These are phyloP conservation scores for Heteromyza rotundicornis DNA, from an alignment of 2,888 invertebrate species.

Conservation along the genomic window DNA sequence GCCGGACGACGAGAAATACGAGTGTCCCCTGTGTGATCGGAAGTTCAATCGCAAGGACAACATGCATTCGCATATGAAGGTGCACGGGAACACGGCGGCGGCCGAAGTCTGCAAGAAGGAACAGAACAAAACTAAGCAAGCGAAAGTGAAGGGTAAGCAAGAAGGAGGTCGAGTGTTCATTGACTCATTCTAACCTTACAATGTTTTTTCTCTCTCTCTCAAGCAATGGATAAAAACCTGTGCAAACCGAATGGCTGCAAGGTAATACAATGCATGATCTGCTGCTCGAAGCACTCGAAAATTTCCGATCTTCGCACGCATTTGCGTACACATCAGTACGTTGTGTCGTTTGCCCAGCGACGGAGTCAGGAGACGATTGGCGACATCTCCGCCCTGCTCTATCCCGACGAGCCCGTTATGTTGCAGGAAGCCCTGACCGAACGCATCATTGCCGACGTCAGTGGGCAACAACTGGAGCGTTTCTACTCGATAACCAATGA, in stretches of 20 bases:
- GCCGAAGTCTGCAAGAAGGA: conserved; percentile 21
- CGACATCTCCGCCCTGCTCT: conserved; percentile 40
- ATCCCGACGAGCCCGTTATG: conserved; percentile 40
- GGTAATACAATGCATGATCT: conserved; percentile 59
- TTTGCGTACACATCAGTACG: conserved; percentile 44
- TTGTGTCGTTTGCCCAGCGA: conserved; percentile 35
- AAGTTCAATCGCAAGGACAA: conserved; percentile 69
- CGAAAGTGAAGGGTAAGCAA: conserved; percentile 19
- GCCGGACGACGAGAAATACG: conserved; percentile 65
- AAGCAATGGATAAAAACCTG: conserved; percentile 17
- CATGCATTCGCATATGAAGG: conserved; percentile 67
- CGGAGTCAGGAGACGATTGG: conserved; percentile 35
- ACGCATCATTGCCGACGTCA: conserved; percentile 44
- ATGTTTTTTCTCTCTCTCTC: not conserved
- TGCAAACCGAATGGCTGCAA: conserved; percentile 57
- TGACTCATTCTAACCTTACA: not conserved
- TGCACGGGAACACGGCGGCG: conserved; percentile 62
- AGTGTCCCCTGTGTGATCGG: conserved; percentile 67
- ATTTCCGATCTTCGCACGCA: conserved; percentile 54
- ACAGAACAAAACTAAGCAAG: conserved; percentile 21
- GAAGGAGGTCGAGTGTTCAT: no score
- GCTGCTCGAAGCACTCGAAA: conserved; percentile 52
- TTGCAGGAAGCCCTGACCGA: conserved; percentile 34
- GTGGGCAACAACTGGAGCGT: conserved; percentile 40
- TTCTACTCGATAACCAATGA: conserved; percentile 60